A percentile compares a stretch with the other conserved stretches of the same genome.
Evolutionary conservation across 35 echinoderm and acorn worm species (phyloP).

Genomic region (Nesometra sesokonis): DNA sequence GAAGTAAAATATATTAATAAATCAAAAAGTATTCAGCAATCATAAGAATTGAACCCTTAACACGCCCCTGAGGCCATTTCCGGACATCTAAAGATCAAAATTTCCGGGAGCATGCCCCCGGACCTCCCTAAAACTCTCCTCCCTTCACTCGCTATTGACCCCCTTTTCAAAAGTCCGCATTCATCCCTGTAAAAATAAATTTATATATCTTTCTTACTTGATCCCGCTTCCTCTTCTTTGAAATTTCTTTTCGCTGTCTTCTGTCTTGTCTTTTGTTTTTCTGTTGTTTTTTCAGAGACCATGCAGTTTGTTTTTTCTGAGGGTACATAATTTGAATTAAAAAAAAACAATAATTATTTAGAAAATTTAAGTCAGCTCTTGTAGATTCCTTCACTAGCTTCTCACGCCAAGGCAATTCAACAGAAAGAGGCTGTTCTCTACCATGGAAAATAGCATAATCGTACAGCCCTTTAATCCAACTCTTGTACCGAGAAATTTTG

Average conservation of each 20-base stretch:
- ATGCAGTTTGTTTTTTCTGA: slow-evolving; percentile 45
- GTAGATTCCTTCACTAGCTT: too few species aligned
- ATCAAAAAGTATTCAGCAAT: too few species aligned
- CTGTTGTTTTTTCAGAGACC: slow-evolving; percentile 73
- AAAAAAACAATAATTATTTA: neutral
- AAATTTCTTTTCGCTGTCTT: slow-evolving; percentile 53
- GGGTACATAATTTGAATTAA: too few species aligned
- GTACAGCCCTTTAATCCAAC: too few species aligned
- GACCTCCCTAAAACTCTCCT: neutral
- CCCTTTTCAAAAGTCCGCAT: too few species aligned
- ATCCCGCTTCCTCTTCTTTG: slow-evolving; percentile 75
- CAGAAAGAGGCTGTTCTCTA: neutral
- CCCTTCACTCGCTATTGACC: neutral
- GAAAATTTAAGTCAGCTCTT: neutral
- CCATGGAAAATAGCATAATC: too few species aligned
- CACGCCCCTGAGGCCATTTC: too few species aligned
- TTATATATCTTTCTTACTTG: neutral
- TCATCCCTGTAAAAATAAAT: neutral
- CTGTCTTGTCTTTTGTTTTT: slow-evolving; percentile 62
- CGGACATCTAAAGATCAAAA: too few species aligned
- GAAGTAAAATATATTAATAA: neutral
- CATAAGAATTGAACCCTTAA: too few species aligned
- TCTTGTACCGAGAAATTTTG: too few species aligned
- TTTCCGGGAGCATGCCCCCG: too few species aligned
- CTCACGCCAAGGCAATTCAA: neutral